A percentile compares a stretch with the other conserved stretches of the same genome.
Conservation (phyloP, 2,797 vertebrate genomes). For the Capromys pilorides region DNA sequence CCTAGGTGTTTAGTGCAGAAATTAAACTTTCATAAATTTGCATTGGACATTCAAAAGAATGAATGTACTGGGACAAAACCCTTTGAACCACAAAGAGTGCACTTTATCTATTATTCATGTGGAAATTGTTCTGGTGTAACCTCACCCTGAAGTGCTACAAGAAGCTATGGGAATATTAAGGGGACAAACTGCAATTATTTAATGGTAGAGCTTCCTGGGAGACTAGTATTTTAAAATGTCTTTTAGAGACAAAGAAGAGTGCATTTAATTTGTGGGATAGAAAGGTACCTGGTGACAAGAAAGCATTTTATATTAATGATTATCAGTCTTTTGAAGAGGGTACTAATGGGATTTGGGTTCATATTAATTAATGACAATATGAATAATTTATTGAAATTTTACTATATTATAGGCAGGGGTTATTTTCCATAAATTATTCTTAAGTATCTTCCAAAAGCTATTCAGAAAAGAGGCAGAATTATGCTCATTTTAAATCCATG, state of each 20-base stretch:
- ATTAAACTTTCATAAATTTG: constrained; percentile 38
- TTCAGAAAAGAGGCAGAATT: not conserved
- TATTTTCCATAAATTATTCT: not conserved
- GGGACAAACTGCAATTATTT: not conserved
- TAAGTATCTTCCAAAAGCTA: constrained; percentile 4
- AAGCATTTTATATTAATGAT: not conserved
- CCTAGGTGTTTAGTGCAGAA: not conserved
- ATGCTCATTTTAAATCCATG: not conserved
- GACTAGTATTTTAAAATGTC: not conserved
- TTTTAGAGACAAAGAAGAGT: not conserved
- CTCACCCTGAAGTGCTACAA: not conserved
- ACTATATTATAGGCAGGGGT: not conserved
- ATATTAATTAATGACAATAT: constrained; percentile 34
- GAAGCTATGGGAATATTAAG: not conserved
- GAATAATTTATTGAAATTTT: not conserved
- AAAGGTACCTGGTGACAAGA: not conserved
- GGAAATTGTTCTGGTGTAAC: not conserved
- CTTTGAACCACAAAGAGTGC: not conserved
- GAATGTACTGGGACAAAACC: not conserved
- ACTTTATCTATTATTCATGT: constrained; percentile 38
- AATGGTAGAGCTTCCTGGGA: not conserved
- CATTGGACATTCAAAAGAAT: not conserved
- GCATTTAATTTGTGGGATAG: not conserved
- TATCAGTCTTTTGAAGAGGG: constrained; percentile 9
- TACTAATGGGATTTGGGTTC: not conserved